phyloP scores from a whole-genome alignment of 2,113 vertebrate genomes.

The Lathamus discolor region DNA sequence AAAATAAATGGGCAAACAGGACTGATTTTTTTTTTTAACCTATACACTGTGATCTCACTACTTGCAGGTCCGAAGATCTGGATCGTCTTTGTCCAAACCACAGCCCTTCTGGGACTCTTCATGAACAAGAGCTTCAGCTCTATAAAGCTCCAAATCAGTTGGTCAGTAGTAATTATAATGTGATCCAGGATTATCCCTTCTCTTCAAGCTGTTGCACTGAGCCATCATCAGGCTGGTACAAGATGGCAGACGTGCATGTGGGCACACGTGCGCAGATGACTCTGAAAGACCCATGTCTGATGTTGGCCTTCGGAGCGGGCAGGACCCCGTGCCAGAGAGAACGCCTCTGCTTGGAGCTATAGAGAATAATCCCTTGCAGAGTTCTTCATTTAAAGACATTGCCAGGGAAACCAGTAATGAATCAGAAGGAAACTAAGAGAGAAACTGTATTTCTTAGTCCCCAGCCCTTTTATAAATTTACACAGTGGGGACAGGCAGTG shows the following conservation, averaged over 20 bases:
- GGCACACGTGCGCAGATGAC: rapidly evolving
- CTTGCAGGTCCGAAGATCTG: neutral
- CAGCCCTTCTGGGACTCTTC: neutral
- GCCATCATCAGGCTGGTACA: neutral
- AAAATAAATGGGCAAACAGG: neutral
- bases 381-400: neutral
- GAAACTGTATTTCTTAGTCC: neutral
- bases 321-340: neutral
- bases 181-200: neutral
- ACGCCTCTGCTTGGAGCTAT: neutral
- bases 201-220: rapidly evolving
- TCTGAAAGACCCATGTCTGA: no score
- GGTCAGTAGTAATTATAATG: neutral
- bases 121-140: neutral
- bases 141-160: neutral
- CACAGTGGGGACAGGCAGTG: neutral
- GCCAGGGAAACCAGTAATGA: neutral
- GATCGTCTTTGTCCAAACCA: neutral
- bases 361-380: neutral
- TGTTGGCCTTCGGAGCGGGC: neutral
- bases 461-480: neutral
- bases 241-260: neutral
- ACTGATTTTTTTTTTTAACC: neutral
- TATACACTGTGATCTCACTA: neutral
- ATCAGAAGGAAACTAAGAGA: neutral